Evolutionary conservation across 2,888 invertebrate genomes (phyloP).

Genomic region (Conus canariensis): DNA sequence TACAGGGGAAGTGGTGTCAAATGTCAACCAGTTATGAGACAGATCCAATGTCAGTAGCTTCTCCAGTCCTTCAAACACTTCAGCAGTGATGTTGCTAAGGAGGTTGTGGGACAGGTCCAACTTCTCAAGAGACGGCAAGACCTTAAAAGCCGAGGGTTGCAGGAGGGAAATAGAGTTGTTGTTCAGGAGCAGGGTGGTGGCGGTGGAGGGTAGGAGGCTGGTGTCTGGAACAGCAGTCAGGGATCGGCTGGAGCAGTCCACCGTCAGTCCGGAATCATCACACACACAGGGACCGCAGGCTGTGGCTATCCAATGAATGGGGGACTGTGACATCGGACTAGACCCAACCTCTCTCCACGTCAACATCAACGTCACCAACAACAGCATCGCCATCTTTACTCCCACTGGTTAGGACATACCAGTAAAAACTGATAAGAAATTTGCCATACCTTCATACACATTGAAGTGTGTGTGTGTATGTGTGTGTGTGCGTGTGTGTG

Average conservation of each 20-base stretch:
- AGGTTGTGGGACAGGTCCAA: constrained; percentile 42
- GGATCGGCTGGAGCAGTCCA: constrained; percentile 7
- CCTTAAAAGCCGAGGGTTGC: constrained; percentile 5
- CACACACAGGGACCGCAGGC: constrained; percentile 10
- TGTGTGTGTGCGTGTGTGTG: not conserved
- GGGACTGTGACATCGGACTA: not conserved
- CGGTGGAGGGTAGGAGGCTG: not conserved
- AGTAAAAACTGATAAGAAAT: not conserved
- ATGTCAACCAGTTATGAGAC: constrained; percentile 6
- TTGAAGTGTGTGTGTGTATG: not conserved
- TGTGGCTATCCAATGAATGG: not conserved
- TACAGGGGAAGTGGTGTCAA: not conserved
- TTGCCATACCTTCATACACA: not conserved
- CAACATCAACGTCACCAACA: not conserved
- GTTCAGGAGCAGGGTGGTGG: constrained; percentile 12
- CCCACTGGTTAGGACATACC: not conserved
- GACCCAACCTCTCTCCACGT: not conserved
- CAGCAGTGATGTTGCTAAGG: not conserved
- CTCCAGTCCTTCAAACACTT: constrained; percentile 33
- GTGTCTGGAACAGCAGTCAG: constrained; percentile 3
- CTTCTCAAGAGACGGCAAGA: not conserved
- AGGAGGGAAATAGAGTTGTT: constrained; percentile 34
- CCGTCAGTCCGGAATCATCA: not conserved
- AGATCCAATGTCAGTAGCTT: constrained; percentile 23
- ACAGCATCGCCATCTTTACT: not conserved